Base-by-base conservation (phyloP, 1,140 invertebrate genomes). In the Halotydeus destructor region DNA sequence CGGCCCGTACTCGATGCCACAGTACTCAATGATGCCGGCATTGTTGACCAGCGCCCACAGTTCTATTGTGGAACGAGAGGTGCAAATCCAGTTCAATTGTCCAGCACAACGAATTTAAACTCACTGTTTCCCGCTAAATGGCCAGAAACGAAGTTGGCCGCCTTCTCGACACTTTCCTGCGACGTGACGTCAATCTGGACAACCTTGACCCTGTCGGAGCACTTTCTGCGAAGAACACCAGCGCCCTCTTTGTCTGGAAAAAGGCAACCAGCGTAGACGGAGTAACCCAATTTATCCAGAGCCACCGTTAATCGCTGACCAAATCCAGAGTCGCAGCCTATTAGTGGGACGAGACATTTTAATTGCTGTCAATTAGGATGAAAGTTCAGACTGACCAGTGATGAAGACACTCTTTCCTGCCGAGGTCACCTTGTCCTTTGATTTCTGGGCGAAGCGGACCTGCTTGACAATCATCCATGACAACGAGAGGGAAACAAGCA, bases 191-290 rank as follows among this genome's bases (percentile, higher is more conserved):
- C 65, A 23, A 68, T 40, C 26, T 54, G 44, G 5, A 67, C 19
- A 2, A 58, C 49, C 5, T 41, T 43, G 23, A 66, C 44, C 12
- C 38, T 23, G n/a, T 39, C 33, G 3, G 36, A 45, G 25, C 39
- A 43, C 22, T 24, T 21, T 18, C 43, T 18, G 5, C 5, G 16
- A 5, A 62, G 49, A n/a, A 45, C 34, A 3, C 41, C 30, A 25
- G 52, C 56, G 3, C 59, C 60, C 16, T 53, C 44, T 18, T 56
- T 58, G 8, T 56, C 49, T 21, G 55, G 52, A 8, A 52, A 49
- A 8, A 65, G 52, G 46, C 65, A 68, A 0, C 64, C 64, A 30
- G 66, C 66, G 51, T 65, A 64, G 1, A 66, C 64, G 19, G 53
- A 48, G 41, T 62, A 57, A 6, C 64, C 66, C 12, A 53, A 40